Evolutionary conservation across 2,113 vertebrate species (phyloP).

Genomic region (Brachypteracias leptosomus): DNA sequence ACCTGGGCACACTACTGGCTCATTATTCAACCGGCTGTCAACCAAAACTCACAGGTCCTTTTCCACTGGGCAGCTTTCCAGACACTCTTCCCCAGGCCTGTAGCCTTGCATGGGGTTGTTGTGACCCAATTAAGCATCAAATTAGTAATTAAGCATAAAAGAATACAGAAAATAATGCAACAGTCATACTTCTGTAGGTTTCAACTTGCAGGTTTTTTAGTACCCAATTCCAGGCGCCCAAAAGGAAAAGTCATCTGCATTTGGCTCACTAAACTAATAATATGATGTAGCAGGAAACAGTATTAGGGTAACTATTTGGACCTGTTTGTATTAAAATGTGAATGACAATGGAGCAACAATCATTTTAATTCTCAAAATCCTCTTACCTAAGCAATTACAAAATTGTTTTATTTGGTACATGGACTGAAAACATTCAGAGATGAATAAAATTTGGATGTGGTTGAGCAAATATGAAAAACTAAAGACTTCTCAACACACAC

Average conservation of each 20-base stretch:
- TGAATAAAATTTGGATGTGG: neutral
- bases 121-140: neutral
- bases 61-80: neutral
- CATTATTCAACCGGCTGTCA: neutral
- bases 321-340: neutral
- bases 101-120: fast-evolving
- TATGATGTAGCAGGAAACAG: neutral
- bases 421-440: neutral
- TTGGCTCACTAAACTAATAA: neutral
- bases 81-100: neutral
- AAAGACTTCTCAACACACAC: neutral
- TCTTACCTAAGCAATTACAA: neutral
- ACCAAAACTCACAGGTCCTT: neutral
- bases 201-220: neutral
- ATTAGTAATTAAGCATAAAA: neutral
- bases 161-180: neutral
- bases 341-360: neutral
- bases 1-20: neutral
- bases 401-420: neutral
- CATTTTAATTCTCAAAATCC: neutral
- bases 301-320: neutral
- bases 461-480: neutral
- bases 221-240: neutral
- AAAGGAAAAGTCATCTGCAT: neutral
- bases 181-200: neutral